phyloP scores from a whole-genome alignment of 2,888 invertebrate genomes.

The Aphidius colemani region DNA sequence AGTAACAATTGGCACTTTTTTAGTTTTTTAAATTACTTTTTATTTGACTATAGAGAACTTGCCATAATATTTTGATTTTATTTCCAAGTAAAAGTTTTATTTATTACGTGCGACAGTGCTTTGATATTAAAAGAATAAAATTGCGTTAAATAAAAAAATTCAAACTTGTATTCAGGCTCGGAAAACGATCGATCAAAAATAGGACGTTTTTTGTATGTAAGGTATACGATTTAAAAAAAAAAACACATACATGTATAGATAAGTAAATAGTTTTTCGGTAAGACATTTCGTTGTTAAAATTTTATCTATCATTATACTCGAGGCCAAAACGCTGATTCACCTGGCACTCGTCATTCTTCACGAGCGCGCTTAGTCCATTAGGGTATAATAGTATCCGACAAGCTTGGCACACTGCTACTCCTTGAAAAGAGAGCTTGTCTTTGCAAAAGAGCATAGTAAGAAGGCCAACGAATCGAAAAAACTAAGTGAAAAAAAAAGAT shows the following conservation, averaged over 20 bases:
- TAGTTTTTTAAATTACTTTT: neutral
- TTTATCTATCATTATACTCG: constrained; percentile 23
- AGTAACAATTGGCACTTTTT: neutral
- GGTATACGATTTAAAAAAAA: neutral
- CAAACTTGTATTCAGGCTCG: neutral
- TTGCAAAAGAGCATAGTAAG: constrained; percentile 15
- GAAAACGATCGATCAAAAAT: neutral
- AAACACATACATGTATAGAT: neutral
- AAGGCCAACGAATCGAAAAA: neutral
- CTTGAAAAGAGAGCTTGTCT: constrained; percentile 42
- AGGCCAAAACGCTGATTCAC: constrained; percentile 33
- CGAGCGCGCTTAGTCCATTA: constrained; percentile 44
- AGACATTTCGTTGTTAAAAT: constrained; percentile 11
- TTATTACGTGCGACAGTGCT: too few relatives aligned
- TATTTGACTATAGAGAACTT: neutral
- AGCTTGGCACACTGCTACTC: constrained; percentile 26
- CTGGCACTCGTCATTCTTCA: constrained; percentile 43
- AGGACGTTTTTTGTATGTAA: neutral
- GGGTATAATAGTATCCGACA: constrained; percentile 47
- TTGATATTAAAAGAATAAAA: too few relatives aligned
- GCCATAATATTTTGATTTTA: too few relatives aligned
- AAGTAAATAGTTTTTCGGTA: constrained; percentile 12
- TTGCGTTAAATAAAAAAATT: neutral
- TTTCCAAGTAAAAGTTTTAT: too few relatives aligned
- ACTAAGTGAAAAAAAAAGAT: neutral